Evolutionary conservation across 92 coral and sea anemone species (phyloP).

Genomic region (Scolanthus callimorphus): DNA sequence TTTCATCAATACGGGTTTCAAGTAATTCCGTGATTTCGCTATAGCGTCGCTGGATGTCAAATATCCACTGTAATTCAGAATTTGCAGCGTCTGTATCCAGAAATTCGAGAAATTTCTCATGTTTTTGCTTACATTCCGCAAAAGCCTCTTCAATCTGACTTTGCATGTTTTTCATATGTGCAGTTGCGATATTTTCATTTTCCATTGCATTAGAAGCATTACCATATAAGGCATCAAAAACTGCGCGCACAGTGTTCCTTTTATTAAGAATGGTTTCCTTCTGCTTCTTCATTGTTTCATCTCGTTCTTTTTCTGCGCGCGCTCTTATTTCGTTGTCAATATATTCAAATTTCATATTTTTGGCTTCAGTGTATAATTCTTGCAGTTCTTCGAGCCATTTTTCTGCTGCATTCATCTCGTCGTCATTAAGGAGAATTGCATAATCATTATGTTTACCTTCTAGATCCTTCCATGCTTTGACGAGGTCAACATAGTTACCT

Average conservation of each 20-base stretch:
- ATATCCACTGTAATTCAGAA: slow-evolving; percentile 7
- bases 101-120: slow-evolving; percentile 7
- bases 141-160: slow-evolving; percentile 17
- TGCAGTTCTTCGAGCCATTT: too few species aligned
- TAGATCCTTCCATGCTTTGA: too few species aligned
- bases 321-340: too few species aligned
- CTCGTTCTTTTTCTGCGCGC: slow-evolving; percentile 7
- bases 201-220: not conserved
- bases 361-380: too few species aligned
- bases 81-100: slow-evolving; percentile 5
- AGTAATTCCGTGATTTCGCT: slow-evolving; percentile 2
- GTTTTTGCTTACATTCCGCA: slow-evolving; percentile 15
- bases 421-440: too few species aligned
- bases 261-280: too few species aligned
- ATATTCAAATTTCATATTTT: too few species aligned
- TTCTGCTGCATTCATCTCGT: too few species aligned
- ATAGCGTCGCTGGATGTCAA: slow-evolving; percentile 15
- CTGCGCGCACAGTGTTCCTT: slow-evolving; percentile 7
- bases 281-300: slow-evolving; percentile 1
- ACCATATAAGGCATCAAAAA: slow-evolving; percentile 6
- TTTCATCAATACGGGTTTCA: slow-evolving; percentile 8
- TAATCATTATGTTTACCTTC: too few species aligned
- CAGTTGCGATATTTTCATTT: not conserved
- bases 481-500: too few species aligned
- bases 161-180: slow-evolving; percentile 1